phyloP scores from a whole-genome alignment of 2,888 invertebrate species.

The Tuberolachnus salignus region DNA sequence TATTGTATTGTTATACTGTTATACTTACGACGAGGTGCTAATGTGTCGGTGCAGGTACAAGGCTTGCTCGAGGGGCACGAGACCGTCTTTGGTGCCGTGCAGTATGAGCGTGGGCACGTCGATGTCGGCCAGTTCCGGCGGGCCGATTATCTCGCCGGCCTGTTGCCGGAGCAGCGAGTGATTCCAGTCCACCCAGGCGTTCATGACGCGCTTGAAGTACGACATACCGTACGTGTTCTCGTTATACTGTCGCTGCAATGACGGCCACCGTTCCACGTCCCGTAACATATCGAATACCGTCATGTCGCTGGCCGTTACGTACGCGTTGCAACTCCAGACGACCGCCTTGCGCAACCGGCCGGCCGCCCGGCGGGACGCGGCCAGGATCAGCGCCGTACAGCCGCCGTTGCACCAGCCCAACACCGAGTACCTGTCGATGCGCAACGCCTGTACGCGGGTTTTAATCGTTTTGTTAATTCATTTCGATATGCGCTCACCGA shows the following conservation, averaged over 20 bases:
- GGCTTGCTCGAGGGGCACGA: conserved; percentile 77
- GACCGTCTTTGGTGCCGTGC: conserved; percentile 81
- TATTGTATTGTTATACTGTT: too few relatives aligned
- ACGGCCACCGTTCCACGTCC: conserved; percentile 79
- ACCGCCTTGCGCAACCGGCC: conserved; percentile 74
- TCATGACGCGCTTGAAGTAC: conserved; percentile 68
- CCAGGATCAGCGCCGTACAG: conserved; percentile 72
- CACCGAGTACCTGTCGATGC: conserved; percentile 73
- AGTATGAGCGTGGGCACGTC: conserved; percentile 79
- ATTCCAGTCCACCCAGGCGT: conserved; percentile 74
- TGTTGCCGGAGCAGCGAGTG: conserved; percentile 67
- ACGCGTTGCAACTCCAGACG: conserved; percentile 80
- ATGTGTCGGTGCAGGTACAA: conserved; percentile 74
- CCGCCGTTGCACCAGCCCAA: conserved; percentile 93
- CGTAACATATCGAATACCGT: conserved; percentile 70
- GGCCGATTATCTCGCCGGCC: conserved; percentile 75
- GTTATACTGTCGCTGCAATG: conserved; percentile 74
- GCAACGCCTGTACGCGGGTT: conserved; percentile 65
- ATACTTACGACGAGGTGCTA: conserved; percentile 69
- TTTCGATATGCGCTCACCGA: too few relatives aligned
- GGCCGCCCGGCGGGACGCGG: conserved; percentile 73
- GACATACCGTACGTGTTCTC: conserved; percentile 72
- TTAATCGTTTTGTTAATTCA: too few relatives aligned
- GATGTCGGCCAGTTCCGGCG: conserved; percentile 69
- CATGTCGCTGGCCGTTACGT: conserved; percentile 73